These are phyloP conservation scores for Alloscopus bannaensis DNA, from an alignment of 2,888 invertebrate species.

Conservation along the genomic window DNA sequence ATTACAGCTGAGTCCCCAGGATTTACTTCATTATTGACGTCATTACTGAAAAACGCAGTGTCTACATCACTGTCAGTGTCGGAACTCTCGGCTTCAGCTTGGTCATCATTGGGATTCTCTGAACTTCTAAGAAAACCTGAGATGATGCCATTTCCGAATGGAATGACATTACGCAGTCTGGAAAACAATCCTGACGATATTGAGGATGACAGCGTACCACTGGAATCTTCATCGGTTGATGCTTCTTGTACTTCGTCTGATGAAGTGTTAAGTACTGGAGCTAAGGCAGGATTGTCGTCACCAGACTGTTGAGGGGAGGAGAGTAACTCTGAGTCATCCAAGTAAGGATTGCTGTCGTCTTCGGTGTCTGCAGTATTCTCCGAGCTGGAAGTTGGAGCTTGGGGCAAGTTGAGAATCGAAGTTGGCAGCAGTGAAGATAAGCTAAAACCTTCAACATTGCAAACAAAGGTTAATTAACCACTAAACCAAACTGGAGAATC, in stretches of 20 bases:
- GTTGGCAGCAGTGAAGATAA: conserved; percentile 35
- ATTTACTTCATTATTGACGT: too few species aligned
- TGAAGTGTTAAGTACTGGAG: neutral
- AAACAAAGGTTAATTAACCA: too few species aligned
- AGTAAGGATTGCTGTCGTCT: neutral
- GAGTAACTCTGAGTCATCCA: conserved; percentile 6
- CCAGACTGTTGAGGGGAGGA: neutral
- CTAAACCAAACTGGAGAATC: too few species aligned
- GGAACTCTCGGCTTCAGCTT: neutral
- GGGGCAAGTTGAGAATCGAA: conserved; percentile 25
- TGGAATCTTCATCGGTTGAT: neutral
- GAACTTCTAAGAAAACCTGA: too few species aligned
- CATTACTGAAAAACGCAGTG: too few species aligned
- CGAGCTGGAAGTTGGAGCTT: neutral
- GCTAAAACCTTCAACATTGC: conserved; percentile 15
- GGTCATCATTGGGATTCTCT: too few species aligned
- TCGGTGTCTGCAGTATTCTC: neutral
- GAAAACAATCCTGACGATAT: conserved; percentile 11
- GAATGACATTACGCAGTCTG: conserved; percentile 33
- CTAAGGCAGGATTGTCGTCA: neutral
- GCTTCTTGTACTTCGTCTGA: neutral
- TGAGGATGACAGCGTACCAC: neutral
- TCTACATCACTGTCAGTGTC: too few species aligned
- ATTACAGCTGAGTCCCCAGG: too few species aligned
- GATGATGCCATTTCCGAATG: conserved; percentile 39